phyloP scores from a whole-genome alignment of 1,140 invertebrate species.

The Scaptomyza hsui region DNA sequence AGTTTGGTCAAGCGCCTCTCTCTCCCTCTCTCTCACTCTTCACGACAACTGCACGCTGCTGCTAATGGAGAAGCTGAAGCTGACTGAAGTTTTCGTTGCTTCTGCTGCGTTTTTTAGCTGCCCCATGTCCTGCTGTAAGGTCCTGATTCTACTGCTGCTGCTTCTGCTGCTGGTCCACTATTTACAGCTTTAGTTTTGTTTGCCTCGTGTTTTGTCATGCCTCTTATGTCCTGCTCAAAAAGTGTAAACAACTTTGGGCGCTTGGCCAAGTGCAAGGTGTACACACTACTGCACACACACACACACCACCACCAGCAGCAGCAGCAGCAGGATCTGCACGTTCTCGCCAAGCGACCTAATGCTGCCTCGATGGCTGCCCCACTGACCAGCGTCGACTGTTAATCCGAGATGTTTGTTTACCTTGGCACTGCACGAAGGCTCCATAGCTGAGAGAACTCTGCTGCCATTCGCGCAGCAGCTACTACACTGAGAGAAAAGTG shows the following conservation, averaged over 20 bases:
- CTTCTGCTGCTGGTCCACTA: slow-evolving; percentile 64
- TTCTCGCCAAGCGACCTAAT: slow-evolving; percentile 23
- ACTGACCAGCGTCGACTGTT: slow-evolving; percentile 73
- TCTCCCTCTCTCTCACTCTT: too few relatives aligned
- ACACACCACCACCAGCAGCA: slow-evolving; percentile 3
- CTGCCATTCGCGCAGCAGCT: neutral
- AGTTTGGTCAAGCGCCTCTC: slow-evolving; percentile 61
- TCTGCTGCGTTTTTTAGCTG: slow-evolving; percentile 37
- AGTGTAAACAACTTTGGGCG: slow-evolving; percentile 82
- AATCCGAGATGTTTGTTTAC: slow-evolving; percentile 83
- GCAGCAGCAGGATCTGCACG: slow-evolving; percentile 40
- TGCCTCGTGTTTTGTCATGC: slow-evolving; percentile 77
- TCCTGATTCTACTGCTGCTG: slow-evolving; percentile 10
- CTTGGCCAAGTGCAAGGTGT: slow-evolving; percentile 75
- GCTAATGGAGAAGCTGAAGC: slow-evolving; percentile 54
- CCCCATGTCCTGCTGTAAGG: neutral
- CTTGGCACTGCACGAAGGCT: slow-evolving; percentile 57
- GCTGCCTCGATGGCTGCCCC: slow-evolving; percentile 34
- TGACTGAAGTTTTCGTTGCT: slow-evolving; percentile 48
- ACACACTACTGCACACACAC: slow-evolving; percentile 30
- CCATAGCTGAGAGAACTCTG: slow-evolving; percentile 5
- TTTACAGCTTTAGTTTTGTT: slow-evolving; percentile 81
- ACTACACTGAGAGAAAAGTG: neutral
- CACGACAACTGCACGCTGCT: slow-evolving; percentile 36
- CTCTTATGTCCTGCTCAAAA: slow-evolving; percentile 75